Percentiles rank a stretch among this genome's conserved stretches.
These are phyloP conservation scores for Lepidocyrtoides sp. DNA, from an alignment of 2,888 invertebrate genomes.

Conservation along the genomic window DNA sequence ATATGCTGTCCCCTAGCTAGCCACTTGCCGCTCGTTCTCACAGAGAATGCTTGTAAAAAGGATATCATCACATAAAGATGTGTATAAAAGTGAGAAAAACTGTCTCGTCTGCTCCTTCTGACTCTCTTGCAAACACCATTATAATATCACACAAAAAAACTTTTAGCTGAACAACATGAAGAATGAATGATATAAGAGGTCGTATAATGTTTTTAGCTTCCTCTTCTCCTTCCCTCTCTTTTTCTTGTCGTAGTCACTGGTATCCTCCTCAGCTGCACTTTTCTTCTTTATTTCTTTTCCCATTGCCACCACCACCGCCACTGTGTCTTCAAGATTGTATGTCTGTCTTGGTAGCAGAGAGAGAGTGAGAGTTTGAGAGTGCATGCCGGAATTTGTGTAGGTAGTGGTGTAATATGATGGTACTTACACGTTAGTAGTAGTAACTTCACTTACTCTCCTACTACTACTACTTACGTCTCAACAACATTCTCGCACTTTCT, in stretches of 20 bases:
- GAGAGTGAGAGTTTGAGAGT: not conserved
- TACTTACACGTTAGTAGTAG: slow-evolving; percentile 45
- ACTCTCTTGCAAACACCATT: slow-evolving; percentile 24
- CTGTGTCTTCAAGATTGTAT: slow-evolving; percentile 12
- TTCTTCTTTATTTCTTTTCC: not conserved
- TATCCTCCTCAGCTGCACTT: slow-evolving; percentile 46
- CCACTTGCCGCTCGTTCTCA: not conserved
- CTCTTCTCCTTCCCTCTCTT: slow-evolving; percentile 7
- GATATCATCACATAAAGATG: slow-evolving; percentile 39
- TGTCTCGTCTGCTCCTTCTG: slow-evolving; percentile 21
- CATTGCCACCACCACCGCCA: not conserved
- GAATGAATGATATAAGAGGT: slow-evolving; percentile 54
- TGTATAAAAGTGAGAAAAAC: slow-evolving; percentile 50
- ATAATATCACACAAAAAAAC: slow-evolving; percentile 26
- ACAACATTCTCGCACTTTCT: not conserved
- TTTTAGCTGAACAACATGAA: slow-evolving; percentile 22
- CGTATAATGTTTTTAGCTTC: slow-evolving; percentile 51
- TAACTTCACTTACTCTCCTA: not conserved
- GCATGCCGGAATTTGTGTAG: slow-evolving; percentile 8
- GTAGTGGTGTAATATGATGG: slow-evolving; percentile 40
- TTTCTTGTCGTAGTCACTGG: slow-evolving; percentile 13
- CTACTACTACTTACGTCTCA: too few species aligned
- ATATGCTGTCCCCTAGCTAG: too few species aligned
- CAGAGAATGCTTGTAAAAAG: slow-evolving; percentile 28
- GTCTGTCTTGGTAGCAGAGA: not conserved